phyloP scores from a whole-genome alignment of 2,888 invertebrate species.

The Tholera decimalis region DNA sequence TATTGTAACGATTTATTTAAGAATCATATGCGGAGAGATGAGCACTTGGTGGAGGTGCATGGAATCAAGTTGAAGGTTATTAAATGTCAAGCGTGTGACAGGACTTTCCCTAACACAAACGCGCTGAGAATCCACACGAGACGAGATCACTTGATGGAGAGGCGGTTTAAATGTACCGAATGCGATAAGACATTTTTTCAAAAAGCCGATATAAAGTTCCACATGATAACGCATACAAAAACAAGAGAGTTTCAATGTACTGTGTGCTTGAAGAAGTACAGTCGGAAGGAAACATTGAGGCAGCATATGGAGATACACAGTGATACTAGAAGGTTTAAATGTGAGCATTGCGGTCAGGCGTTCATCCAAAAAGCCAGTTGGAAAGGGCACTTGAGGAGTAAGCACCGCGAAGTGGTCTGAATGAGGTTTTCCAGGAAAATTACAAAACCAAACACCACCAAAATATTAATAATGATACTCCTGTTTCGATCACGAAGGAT shows the following conservation, averaged over 20 bases:
- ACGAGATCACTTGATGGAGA: constrained; percentile 72
- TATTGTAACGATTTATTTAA: constrained; percentile 62
- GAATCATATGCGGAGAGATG: constrained; percentile 56
- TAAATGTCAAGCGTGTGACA: constrained; percentile 72
- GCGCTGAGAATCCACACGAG: constrained; percentile 84
- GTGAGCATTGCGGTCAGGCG: constrained; percentile 66
- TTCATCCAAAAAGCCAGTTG: constrained; percentile 76
- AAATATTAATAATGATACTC: too few species aligned
- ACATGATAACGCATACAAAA: constrained; percentile 70
- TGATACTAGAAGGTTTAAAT: constrained; percentile 67
- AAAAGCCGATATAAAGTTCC: constrained; percentile 73
- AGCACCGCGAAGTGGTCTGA: constrained; percentile 29
- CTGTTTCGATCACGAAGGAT: too few species aligned
- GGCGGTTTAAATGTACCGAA: constrained; percentile 54
- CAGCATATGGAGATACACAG: constrained; percentile 74
- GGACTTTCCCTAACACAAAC: constrained; percentile 82
- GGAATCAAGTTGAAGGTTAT: constrained; percentile 46
- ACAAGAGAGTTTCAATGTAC: constrained; percentile 76
- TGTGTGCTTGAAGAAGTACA: constrained; percentile 76
- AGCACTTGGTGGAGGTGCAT: constrained; percentile 65
- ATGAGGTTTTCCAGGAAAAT: too few species aligned
- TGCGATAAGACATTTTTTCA: constrained; percentile 52
- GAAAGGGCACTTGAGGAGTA: constrained; percentile 68
- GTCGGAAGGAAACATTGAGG: constrained; percentile 64
- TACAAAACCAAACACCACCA: too few species aligned